These are phyloP conservation scores for Rhabdomys dilectus DNA, from an alignment of 2,113 vertebrate genomes.

Conservation along the genomic window DNA sequence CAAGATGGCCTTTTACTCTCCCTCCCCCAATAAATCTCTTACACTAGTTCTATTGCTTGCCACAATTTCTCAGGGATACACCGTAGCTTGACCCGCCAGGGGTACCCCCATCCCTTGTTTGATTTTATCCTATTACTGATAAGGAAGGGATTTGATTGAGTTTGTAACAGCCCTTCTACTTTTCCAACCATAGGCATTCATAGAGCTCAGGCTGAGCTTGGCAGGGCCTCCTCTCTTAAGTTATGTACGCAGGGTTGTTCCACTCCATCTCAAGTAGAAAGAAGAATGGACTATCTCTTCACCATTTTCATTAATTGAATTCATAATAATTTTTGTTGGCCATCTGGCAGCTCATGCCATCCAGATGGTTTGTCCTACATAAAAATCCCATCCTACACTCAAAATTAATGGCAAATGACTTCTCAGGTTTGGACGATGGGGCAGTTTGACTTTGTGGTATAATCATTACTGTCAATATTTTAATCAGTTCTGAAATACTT, in stretches of 20 bases:
- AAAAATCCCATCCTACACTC: slow-evolving; percentile 49
- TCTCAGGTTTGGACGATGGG: slow-evolving; percentile 12
- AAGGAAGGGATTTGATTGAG: slow-evolving; percentile 6
- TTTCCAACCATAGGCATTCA: not conserved
- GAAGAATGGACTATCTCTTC: not conserved
- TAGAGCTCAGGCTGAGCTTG: not conserved
- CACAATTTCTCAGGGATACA: too few relatives aligned
- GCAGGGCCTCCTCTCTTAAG: not conserved
- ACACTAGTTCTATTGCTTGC: too few relatives aligned
- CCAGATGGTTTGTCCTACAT: slow-evolving; percentile 8
- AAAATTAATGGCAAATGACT: slow-evolving; percentile 28
- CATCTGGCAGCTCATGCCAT: not conserved
- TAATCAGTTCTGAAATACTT: slow-evolving; percentile 1
- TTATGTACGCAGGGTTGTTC: not conserved
- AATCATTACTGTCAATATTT: slow-evolving; percentile 49
- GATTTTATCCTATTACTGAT: not conserved
- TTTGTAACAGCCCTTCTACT: slow-evolving; percentile 23
- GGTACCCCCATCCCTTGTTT: too few relatives aligned
- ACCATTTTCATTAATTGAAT: slow-evolving; percentile 30
- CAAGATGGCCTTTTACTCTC: too few relatives aligned
- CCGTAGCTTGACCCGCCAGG: too few relatives aligned
- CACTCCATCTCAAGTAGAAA: not conserved
- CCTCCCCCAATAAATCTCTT: too few relatives aligned
- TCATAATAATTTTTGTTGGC: not conserved
- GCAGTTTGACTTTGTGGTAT: slow-evolving; percentile 29